These are phyloP conservation scores for Cataglyphis altisquamis DNA, from an alignment of 2,888 invertebrate species.

Conservation along the genomic window DNA sequence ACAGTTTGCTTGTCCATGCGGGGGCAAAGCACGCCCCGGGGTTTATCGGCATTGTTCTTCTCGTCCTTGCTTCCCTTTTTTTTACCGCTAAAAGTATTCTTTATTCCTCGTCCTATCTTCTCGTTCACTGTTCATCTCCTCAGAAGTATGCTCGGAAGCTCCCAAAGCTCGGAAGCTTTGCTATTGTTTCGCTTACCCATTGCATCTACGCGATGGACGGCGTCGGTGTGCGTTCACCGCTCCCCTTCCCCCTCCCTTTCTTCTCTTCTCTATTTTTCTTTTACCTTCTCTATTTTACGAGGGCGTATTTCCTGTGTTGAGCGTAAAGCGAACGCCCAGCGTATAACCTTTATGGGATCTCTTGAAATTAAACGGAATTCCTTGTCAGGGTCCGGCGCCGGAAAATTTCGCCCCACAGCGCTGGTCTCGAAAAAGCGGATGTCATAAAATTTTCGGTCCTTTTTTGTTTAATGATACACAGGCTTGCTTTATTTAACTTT, in stretches of 20 bases:
- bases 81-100: slow-evolving; percentile 6
- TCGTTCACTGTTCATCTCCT: slow-evolving; percentile 45
- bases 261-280: slow-evolving; percentile 43
- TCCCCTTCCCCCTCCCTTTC: slow-evolving; percentile 16
- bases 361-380: slow-evolving; percentile 77
- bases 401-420: slow-evolving; percentile 9
- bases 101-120: slow-evolving; percentile 39
- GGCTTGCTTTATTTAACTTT: neutral
- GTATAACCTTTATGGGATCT: slow-evolving; percentile 76
- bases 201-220: slow-evolving; percentile 12
- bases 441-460: slow-evolving; percentile 24
- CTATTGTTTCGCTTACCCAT: slow-evolving; percentile 50
- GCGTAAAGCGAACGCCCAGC: slow-evolving; percentile 59
- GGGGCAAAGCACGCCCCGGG: slow-evolving; percentile 71
- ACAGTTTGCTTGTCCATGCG: slow-evolving; percentile 38
- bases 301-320: slow-evolving; percentile 74
- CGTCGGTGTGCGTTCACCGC: slow-evolving; percentile 23
- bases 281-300: slow-evolving; percentile 73
- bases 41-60: slow-evolving; percentile 67
- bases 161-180: slow-evolving; percentile 20
- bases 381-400: neutral
- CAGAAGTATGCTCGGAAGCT: slow-evolving; percentile 3
- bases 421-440: slow-evolving; percentile 14
- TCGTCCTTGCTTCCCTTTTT: slow-evolving; percentile 16
- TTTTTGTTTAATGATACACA: neutral